Base-by-base conservation (phyloP, 2,797 vertebrate genomes). In the Limnodromus scolopaceus region DNA sequence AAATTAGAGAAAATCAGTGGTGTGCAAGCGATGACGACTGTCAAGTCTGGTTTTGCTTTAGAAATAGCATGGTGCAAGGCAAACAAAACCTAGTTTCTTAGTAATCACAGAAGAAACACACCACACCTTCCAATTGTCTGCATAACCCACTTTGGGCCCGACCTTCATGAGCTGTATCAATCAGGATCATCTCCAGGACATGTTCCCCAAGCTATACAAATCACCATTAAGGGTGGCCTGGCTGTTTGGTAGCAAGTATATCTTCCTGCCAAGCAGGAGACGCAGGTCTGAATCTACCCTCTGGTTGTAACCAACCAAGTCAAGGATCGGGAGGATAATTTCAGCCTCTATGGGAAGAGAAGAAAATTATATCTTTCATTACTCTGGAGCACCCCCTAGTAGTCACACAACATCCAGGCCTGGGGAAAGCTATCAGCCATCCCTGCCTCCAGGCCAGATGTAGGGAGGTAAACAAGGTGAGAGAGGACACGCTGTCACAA, bases 11-110 rank as follows among this genome's bases (percentile, higher is more conserved):
- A 94, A 86, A 97, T 92, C 81, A 95, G 87, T 82, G 84, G 91
- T 89, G 77, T 93, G 86, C 79, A 41, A 95, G 96, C 87, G 57
- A 27, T 89, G 92, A 96, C 15, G 92, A 95, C 94, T 87, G 86
- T 97, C 94, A 83, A 61, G 61, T 93, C 97, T 96, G 94, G 84
- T 93, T 96, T 87, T 96, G 96, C 96, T 98, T 95, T 94, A 94
- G 97, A 97, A 97, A 97, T 85, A 95, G 95, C 81, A 55, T 93
- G 72, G 96, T 79, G 60, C 91, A 92, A 97, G 96, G 92, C 79
- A 98, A 97, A 97, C 95, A 97, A 96, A 97, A 95, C 97, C 49
- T 66, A 96, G 96, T 97, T 96, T 98, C 97, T 97, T 86, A 93
- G 94, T 96, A 97, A 98, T 97, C 92, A 95, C 54, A 77, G 82